Evolutionary conservation across 2,797 vertebrate species (phyloP), one percentile per base, ranked within the genome.

Genomic region (Eutrigla gurnardus): DNA sequence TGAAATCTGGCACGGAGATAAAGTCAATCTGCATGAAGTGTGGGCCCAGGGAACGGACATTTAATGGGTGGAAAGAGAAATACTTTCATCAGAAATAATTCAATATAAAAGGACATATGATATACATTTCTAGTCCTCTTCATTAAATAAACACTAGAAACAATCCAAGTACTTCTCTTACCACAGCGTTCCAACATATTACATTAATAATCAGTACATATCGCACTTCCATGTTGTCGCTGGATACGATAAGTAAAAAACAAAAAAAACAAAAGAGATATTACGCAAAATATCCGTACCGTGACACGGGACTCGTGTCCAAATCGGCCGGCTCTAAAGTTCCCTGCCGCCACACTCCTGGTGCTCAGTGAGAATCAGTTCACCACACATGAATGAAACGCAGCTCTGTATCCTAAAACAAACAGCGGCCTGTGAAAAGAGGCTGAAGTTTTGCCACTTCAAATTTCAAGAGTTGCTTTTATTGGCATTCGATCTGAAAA

Each of bases 401-500:
- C 85, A 75, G 89, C 81, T 86, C 92, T 93, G 89, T 93, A 86
- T 86, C 81, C 84, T 72, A 85, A 90, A 85, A 80, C 88, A 93
- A 93, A 93, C 85, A 91, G 43, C 64, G 59, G 75, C 50, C 83
- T 89, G 85, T 81, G 82, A 89, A 91, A 85, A 33, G 77, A 75
- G 39, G 81, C 77, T 86, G 87, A 91, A 82, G 83, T 83, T 92
- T 90, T 90, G 88, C 88, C 91, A 93, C 86, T 91, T 93, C 86
- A 91, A 88, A 92, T 92, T 91, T 93, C 75, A 76, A 87, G 84
- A 82, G 69, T 82, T 93, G 91, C 90, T 94, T 93, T 91, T 87
- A 84, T 93, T 95, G 93, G 93, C 93, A 73, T 89, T 82, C 68
- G 89, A 94, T 94, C 92, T 92, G 86, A 95, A 81, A 82, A 73